These are phyloP conservation scores for Ichneumon xanthorius DNA, from an alignment of 2,888 invertebrate genomes.

Conservation along the genomic window DNA sequence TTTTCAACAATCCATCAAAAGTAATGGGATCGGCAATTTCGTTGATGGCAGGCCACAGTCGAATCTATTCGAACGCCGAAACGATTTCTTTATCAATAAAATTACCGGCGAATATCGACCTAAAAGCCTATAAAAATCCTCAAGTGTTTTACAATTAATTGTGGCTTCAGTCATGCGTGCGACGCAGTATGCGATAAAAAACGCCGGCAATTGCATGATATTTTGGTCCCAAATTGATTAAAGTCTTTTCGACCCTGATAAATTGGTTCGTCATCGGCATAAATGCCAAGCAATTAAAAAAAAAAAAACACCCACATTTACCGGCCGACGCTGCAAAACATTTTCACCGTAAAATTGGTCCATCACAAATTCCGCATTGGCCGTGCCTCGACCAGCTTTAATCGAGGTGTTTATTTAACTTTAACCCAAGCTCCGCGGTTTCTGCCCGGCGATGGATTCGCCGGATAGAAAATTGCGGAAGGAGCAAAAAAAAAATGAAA, in stretches of 20 bases:
- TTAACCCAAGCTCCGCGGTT: slow-evolving; percentile 9
- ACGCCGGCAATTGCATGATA: background rate
- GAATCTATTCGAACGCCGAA: background rate
- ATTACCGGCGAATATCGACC: background rate
- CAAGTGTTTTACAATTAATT: background rate
- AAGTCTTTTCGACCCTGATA: background rate
- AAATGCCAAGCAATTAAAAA: background rate
- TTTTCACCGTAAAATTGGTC: background rate
- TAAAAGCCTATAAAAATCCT: background rate
- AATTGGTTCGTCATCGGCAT: background rate
- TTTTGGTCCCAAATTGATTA: background rate
- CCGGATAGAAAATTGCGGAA: background rate
- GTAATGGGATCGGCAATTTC: background rate
- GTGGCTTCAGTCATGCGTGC: too few relatives aligned
- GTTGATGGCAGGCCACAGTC: background rate
- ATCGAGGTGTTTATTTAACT: background rate
- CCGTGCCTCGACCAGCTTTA: background rate
- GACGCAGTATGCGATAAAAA: background rate
- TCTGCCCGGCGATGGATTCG: background rate
- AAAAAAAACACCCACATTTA: background rate
- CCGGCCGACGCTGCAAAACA: background rate
- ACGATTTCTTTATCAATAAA: background rate
- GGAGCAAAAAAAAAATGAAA: background rate
- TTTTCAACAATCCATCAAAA: background rate
- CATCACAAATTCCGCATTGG: background rate